These are phyloP conservation scores for Amblyornis subalaris DNA, from an alignment of 2,113 vertebrate species.

Conservation along the genomic window DNA sequence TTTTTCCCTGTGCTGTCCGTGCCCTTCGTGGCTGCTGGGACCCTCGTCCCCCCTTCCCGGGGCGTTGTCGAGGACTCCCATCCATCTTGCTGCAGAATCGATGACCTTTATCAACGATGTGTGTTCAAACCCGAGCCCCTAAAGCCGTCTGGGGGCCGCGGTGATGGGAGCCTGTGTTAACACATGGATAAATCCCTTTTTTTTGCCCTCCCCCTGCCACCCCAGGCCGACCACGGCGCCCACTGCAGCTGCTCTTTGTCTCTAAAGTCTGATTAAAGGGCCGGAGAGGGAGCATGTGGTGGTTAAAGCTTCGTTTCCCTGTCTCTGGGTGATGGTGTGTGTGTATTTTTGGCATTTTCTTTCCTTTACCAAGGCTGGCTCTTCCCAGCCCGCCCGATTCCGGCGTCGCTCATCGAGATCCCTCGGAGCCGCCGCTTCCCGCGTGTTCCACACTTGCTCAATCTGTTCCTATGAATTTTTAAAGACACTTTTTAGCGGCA, in stretches of 20 bases:
- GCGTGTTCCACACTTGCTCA: not conserved
- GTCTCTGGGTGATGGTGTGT: not conserved
- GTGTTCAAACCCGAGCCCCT: not conserved
- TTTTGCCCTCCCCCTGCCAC: not conserved
- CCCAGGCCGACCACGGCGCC: not conserved
- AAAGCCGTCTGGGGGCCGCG: fast-evolving
- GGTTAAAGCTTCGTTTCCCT: not conserved
- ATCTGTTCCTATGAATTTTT: conserved; percentile 22
- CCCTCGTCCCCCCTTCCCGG: not conserved
- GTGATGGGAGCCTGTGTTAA: not conserved
- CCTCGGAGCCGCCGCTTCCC: not conserved
- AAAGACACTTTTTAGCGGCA: not conserved
- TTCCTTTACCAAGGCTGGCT: not conserved
- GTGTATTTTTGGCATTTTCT: not conserved
- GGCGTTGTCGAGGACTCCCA: fast-evolving
- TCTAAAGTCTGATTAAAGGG: not conserved
- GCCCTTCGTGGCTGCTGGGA: not conserved
- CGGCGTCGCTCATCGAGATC: fast-evolving
- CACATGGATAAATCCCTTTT: not conserved
- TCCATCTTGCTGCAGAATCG: not conserved
- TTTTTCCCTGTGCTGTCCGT: not conserved
- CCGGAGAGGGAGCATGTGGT: not conserved
- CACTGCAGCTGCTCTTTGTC: not conserved
- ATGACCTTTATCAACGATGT: fast-evolving
- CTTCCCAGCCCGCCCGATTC: not conserved